Evolutionary conservation across 2,113 vertebrate genomes (phyloP), one percentile per base, ranked within the genome.

Genomic region (Nesogale talazaci): DNA sequence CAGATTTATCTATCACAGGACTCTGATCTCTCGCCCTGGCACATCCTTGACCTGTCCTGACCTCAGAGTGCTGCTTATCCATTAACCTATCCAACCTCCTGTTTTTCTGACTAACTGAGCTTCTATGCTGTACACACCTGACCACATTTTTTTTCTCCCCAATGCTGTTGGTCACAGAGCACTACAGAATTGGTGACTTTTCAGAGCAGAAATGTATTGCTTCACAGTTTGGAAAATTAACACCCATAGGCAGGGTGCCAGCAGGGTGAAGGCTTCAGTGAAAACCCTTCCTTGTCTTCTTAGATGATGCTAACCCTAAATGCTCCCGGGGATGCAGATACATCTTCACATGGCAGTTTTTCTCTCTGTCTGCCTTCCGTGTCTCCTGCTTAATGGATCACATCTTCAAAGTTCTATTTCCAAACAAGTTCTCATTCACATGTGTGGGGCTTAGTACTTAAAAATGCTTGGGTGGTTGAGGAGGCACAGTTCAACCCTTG

Each of bases 21-120:
- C 22, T 83, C 83, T 88, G 94, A 69, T 79, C 78, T 27, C 42
- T 74, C 86, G 22, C 78, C 36, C 36, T 89, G 90, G 69, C n/a
- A 8, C 76, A 52, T 52, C 22, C 52, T 86, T 86, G 61, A 42
- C 46, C 17, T 7, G 14, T 69, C 19, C 23, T 80, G 46, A 86
- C 74, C 72, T 76, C 40, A 74, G 42, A 19, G 23, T 74, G 42
- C 61, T 63, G 5, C 81, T 88, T 88, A 77, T 40, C 63, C 36
- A 63, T 79, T 84, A 83, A 61, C 69, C 52, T 31, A 57, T 14
- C 29, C 67, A 27, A 1, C 56, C n/a, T 38, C 59, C 63, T 83
- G 0, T 65, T 88, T 93, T 89, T 65, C 36, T 91, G 87, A 86
- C n/a, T 78, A 46, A 75, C 76, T 81, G 86, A 86, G 23, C 57